phyloP scores from a whole-genome alignment of 2,797 vertebrate genomes.

The Halcyon smyrnensis region DNA sequence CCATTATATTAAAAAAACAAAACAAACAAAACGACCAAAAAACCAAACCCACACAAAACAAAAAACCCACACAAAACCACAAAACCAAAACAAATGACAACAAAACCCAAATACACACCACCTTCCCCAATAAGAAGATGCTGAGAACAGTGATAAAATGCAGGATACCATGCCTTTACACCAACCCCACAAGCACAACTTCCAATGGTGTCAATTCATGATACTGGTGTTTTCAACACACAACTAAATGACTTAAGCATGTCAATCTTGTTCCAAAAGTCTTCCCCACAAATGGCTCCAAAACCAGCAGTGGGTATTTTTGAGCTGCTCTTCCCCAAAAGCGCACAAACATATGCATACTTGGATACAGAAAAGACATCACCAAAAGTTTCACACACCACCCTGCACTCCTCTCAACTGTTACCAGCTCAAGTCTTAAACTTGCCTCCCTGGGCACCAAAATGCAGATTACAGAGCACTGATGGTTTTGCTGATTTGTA shows the following conservation, averaged over 20 bases:
- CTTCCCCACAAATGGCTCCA: background rate
- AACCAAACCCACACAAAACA: too few species aligned
- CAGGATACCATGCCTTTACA: background rate
- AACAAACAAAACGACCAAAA: too few species aligned
- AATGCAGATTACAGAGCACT: background rate
- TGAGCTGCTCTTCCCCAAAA: background rate
- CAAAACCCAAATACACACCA: background rate
- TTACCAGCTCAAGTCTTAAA: background rate
- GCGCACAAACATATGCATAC: background rate
- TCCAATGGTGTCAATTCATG: background rate
- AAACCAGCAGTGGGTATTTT: background rate
- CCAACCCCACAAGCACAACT: background rate
- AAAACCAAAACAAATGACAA: background rate
- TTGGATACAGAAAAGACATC: background rate
- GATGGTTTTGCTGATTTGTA: background rate
- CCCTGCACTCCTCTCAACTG: background rate
- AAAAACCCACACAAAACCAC: background rate
- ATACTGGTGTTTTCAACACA: background rate
- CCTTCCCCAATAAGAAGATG: background rate
- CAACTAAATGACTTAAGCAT: background rate
- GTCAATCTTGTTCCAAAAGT: background rate
- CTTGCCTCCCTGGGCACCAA: background rate
- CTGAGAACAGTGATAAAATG: background rate
- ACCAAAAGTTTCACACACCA: background rate
- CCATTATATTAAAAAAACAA: too few species aligned